Evolutionary conservation across 2,888 invertebrate species (phyloP), one percentile per base, ranked within the genome.

Genomic region (Drosophila testacea): DNA sequence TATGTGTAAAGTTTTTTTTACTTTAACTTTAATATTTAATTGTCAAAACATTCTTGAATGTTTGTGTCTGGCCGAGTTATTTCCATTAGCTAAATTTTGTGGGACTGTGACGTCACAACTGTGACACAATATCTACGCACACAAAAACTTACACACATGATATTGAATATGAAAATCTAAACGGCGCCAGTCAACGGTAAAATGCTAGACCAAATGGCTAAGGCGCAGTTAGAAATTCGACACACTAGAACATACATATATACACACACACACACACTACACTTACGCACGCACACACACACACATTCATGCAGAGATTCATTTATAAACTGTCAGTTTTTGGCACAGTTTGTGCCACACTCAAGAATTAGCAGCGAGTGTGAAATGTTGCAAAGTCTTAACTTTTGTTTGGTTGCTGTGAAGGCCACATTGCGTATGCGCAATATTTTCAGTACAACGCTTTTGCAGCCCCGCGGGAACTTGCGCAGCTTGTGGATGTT

Each of bases 361-460:
- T 71, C 42, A 55, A 51, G 63, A 63, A 67, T 66, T 67, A 64
- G 64, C 63, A 50, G 46, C 13, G 60, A 72, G 59, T 63, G 60
- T 57, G 42, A 73, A 63, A 68, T 73, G 63, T 61, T 59, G 77
- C 77, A 62, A 59, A 59, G 50, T 57, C 47, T 47, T 36, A 46
- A 62, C 63, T 4, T 61, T 67, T 46, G 51, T 61, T 63, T 32
- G 36, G 16, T 22, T 47, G 6, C 39, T 13, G 11, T 46, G 75
- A 77, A 77, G 77, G 70, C 67, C 67, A 68, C 70, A 63, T 28
- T 78, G 79, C 71, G 79, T 78, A 81, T 81, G 75, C 70, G 79
- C 74, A 74, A 81, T 75, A 77, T 69, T 64, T 65, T 41, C 13
- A 54, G 39, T 41, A 6, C 11, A 22, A 44, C 44, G 32, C 47